phyloP scores from a whole-genome alignment of 2,113 vertebrate species.

The Piliocolobus tephrosceles region DNA sequence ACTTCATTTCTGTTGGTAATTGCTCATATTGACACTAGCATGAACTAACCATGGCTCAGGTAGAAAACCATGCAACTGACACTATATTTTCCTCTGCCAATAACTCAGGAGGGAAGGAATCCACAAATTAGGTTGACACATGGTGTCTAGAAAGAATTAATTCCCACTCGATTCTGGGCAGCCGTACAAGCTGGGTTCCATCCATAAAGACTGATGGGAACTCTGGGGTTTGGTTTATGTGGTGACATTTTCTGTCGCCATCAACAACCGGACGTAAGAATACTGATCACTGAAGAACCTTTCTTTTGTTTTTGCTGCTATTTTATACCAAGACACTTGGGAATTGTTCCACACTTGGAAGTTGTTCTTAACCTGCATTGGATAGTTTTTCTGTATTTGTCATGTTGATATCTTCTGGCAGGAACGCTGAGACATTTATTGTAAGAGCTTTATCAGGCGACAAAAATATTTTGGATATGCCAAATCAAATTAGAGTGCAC shows the following conservation, averaged over 20 bases:
- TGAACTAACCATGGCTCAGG: neutral
- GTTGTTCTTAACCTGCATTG: neutral
- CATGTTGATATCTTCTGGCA: slow-evolving; percentile 51
- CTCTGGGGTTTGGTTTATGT: slow-evolving; percentile 7
- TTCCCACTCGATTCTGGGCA: slow-evolving; percentile 69
- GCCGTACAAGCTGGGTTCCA: slow-evolving; percentile 64
- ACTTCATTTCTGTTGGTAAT: neutral
- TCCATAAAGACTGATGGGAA: slow-evolving; percentile 64
- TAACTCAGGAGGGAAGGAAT: slow-evolving; percentile 67
- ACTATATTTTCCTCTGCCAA: slow-evolving; percentile 57
- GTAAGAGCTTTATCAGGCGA: slow-evolving; percentile 42
- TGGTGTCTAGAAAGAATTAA: slow-evolving; percentile 76
- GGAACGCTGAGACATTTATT: slow-evolving; percentile 37
- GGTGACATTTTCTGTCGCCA: slow-evolving; percentile 14
- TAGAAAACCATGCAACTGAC: slow-evolving; percentile 8
- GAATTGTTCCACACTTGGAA: neutral
- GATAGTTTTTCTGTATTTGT: slow-evolving; percentile 3
- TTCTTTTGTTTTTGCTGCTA: neutral
- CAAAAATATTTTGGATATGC: slow-evolving; percentile 60
- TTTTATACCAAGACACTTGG: neutral
- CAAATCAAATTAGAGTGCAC: slow-evolving; percentile 61
- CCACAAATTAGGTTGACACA: slow-evolving; percentile 76
- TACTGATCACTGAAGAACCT: neutral
- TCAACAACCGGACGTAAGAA: neutral
- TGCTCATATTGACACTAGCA: neutral